Conservation (phyloP, 23 tunicate species). For the Phallusia fumigata region DNA sequence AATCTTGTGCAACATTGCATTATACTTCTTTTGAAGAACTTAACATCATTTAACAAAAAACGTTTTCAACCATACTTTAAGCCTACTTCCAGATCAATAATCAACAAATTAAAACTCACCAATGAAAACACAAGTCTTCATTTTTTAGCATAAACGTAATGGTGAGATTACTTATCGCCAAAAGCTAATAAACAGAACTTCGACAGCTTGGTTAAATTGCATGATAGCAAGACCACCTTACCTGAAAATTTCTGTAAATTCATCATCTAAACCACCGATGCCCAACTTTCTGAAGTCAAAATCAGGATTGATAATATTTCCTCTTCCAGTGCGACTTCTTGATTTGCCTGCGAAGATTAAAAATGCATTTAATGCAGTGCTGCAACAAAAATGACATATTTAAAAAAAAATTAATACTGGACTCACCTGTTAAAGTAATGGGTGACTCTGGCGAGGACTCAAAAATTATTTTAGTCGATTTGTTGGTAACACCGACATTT, state of each 20-base stretch:
- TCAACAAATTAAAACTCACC: no score
- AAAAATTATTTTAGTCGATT: slow-evolving; percentile 36
- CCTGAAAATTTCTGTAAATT: slow-evolving; percentile 94
- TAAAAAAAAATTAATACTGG: slow-evolving; percentile 34
- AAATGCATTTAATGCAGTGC: background rate
- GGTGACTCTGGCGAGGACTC: slow-evolving; percentile 40
- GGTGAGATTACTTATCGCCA: no score
- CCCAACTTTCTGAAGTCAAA: slow-evolving; percentile 91
- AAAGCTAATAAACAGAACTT: background rate
- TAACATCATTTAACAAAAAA: no score
- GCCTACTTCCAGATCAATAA: no score
- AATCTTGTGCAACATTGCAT: background rate
- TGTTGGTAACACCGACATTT: background rate
- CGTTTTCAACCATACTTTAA: no score
- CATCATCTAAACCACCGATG: slow-evolving; percentile 98
- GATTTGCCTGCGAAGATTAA: slow-evolving; percentile 43
- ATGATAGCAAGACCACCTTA: no score
- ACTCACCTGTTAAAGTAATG: slow-evolving; percentile 39
- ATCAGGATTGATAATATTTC: slow-evolving; percentile 93
- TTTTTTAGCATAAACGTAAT: no score
- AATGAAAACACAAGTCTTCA: no score
- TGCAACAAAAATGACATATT: slow-evolving; percentile 10
- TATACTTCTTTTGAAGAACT: no score
- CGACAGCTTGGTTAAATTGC: background rate
- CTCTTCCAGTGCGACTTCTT: slow-evolving; percentile 34